Base-by-base conservation (phyloP, 2,797 vertebrate species). In the Oryzias sinensis region DNA sequence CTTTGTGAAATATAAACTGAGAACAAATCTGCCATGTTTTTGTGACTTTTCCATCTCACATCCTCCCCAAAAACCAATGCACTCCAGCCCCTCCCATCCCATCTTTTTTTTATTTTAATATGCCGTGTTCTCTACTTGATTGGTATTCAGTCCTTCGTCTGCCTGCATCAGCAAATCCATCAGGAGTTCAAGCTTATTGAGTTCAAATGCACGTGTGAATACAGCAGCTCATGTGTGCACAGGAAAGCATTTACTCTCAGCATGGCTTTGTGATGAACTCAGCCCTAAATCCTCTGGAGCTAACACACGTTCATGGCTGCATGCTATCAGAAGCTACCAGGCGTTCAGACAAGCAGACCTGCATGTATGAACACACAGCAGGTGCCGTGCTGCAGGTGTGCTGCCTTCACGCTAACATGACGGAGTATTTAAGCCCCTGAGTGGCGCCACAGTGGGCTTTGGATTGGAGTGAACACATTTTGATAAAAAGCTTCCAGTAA, bases 1-100 rank as follows among this genome's bases (percentile, higher is more conserved):
- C 67, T 73, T 2, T 9, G 61, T 72, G 51, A 67, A 72, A 81
- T 61, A 59, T 69, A 68, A 77, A 83, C 33, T 11, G 33, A 80
- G 53, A 62, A 70, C 52, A 68, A 66, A 74, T 60, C 14, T 9
- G 33, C 13, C 49, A 68, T 77, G 65, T 72, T 84, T 80, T 72
- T 70, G 76, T 54, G 60, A 65, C 70, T 83, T 77, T 75, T 53
- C 56, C 25, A 5, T 46, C 59, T 54, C 41, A 53, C 43, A 24
- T 14, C 7, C 45, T 33, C 37, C 65, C 46, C 46, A 7, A 48
- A 25, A 15, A 22, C 14, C 57, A 20, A 3, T 33, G 15, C 52
- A 5, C 48, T 6, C 6, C 42, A 16, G 7, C 9, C n/a, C 20
- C 15, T 17, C 15, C 25, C 24, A 3, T 27, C 2, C 8, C 2